Conservation (phyloP, 2,888 invertebrate species). For the Monoplex corrugatus region DNA sequence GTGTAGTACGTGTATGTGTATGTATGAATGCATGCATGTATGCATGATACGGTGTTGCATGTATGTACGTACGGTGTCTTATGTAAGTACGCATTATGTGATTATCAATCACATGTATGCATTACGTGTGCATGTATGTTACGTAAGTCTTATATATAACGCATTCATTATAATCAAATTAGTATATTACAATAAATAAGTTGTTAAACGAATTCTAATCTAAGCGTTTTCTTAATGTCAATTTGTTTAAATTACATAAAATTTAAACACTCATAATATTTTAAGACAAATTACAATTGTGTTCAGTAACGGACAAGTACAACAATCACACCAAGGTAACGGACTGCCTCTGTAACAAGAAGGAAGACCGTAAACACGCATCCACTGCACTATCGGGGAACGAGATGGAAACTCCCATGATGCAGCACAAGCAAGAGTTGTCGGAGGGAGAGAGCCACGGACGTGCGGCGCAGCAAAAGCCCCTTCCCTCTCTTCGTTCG, state of each 20-base stretch:
- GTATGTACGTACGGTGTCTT: no score
- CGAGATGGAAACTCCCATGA: background rate
- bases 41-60: no score
- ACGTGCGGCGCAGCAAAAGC: background rate
- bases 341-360: background rate
- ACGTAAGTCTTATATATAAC: background rate
- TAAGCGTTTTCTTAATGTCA: background rate
- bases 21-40: background rate
- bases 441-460: background rate
- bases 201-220: background rate
- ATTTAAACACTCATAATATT: no score
- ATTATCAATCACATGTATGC: background rate
- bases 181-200: no score
- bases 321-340: background rate
- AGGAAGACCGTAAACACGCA: background rate
- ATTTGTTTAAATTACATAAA: no score
- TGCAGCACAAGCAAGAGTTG: background rate
- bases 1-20: background rate
- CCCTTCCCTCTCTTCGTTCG: background rate
- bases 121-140: no score
- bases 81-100: background rate
- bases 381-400: background rate
- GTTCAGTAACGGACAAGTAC: no score
- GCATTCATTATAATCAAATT: no score
- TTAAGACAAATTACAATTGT: no score